Conservation (phyloP, 2,888 invertebrate species). For the Hypercompe scribonia region DNA sequence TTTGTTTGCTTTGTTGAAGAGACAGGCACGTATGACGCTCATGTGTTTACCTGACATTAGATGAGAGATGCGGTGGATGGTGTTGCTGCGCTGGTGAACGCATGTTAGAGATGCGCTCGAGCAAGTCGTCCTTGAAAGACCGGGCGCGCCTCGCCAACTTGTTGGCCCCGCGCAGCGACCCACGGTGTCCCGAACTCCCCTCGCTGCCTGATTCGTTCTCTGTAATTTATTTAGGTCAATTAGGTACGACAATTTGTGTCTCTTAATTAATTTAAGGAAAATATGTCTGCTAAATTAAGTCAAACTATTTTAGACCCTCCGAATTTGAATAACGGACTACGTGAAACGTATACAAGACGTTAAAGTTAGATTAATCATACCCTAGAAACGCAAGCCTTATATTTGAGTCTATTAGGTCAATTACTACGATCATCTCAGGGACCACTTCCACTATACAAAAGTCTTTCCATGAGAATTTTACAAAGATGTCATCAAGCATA, state of each 20-base stretch:
- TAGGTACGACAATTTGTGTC: slow-evolving; percentile 33
- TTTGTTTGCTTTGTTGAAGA: slow-evolving; percentile 27
- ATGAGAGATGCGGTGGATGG: slow-evolving; percentile 80
- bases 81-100: slow-evolving; percentile 91
- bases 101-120: slow-evolving; percentile 96
- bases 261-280: slow-evolving; percentile 22
- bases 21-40: slow-evolving; percentile 15
- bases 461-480: too few species aligned
- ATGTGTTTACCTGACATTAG: slow-evolving; percentile 73
- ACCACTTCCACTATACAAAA: too few species aligned
- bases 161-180: slow-evolving; percentile 91
- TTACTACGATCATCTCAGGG: neutral
- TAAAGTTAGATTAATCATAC: neutral
- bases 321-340: neutral
- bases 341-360: neutral
- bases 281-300: neutral
- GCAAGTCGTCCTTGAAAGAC: slow-evolving; percentile 96
- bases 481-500: too few species aligned
- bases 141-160: slow-evolving; percentile 95
- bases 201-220: slow-evolving; percentile 83
- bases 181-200: slow-evolving; percentile 90
- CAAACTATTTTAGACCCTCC: neutral
- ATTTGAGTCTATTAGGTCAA: neutral
- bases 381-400: neutral
- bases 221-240: slow-evolving; percentile 61